These are phyloP conservation scores for Mechanitis mazaeus DNA, from an alignment of 2,888 invertebrate species.

Conservation along the genomic window DNA sequence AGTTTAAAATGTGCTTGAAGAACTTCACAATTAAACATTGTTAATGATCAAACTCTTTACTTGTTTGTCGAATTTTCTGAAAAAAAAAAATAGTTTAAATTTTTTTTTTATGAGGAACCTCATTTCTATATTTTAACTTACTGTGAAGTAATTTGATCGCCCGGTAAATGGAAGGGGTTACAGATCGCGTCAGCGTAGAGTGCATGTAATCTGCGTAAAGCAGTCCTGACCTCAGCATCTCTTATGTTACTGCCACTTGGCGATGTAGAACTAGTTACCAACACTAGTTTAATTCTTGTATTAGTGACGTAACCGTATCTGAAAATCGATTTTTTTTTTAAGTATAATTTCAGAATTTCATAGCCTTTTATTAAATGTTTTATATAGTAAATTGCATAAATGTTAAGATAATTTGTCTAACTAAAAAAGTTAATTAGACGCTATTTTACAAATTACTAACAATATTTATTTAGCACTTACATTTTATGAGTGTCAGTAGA, in stretches of 20 bases:
- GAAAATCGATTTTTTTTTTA: slow-evolving; percentile 7
- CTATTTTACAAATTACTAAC: slow-evolving; percentile 6
- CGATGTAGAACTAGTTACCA: slow-evolving; percentile 94
- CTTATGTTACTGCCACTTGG: slow-evolving; percentile 90
- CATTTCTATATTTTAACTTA: slow-evolving; percentile 61
- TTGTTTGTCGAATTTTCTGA: slow-evolving; percentile 81
- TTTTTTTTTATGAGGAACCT: neutral
- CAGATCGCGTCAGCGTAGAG: slow-evolving; percentile 96
- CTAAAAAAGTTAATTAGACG: neutral
- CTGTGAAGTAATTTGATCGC: slow-evolving; percentile 91
- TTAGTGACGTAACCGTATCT: slow-evolving; percentile 98
- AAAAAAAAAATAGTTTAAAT: slow-evolving; percentile 36
- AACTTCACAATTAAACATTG: slow-evolving; percentile 48
- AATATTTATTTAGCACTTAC: slow-evolving; percentile 67
- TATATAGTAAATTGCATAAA: no score
- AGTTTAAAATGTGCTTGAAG: neutral
- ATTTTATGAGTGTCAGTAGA: slow-evolving; percentile 98
- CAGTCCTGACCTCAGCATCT: slow-evolving; percentile 95
- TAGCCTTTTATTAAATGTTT: no score
- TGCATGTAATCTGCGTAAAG: slow-evolving; percentile 89
- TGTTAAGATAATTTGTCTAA: no score
- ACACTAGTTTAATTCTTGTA: slow-evolving; percentile 95
- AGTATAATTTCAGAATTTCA: neutral
- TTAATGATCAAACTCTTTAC: slow-evolving; percentile 79
- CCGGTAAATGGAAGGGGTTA: slow-evolving; percentile 97